Base-by-base conservation (phyloP, 2,113 vertebrate genomes). In the Lontra canadensis region DNA sequence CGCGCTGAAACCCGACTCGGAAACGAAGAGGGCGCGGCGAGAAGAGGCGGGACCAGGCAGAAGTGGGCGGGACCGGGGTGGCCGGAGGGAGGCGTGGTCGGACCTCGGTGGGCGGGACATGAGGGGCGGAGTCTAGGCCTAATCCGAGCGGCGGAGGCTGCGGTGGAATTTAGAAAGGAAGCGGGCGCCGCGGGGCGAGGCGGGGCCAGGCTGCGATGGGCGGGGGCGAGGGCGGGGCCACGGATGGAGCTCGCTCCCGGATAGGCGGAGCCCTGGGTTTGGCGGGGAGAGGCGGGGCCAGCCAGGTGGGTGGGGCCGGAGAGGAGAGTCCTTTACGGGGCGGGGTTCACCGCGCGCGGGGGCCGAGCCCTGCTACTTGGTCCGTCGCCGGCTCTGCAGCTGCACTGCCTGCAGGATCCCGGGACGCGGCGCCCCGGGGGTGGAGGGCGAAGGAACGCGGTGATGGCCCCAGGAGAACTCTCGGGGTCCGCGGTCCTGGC, bases 401-500 rank as follows among this genome's bases (percentile, higher is more conserved):
- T 8, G 73, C 31, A 1, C n/a, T 0, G 18, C 31, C 10, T 2
- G 15, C 47, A 0, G 2, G 39, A 36, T 2, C 44, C 31, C 74
- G 5, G 89, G 81, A 88, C 90, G 29, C 47, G 20, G 81, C n/a
- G 44, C 39, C 84, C 65, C 0, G 11, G 25, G 79, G 73, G 6
- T 94, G 91, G 25, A 74, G 82, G 93, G 79, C 88, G 11, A 34
- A 67, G 79, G 57, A 49, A 87, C 91, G 13, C 67, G 86, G 88
- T 59, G 34, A 98, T 98, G 98, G 92, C 87, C 90, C 83, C 25
- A 13, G n/a, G 55, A 80, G 63, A 83, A 36, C 21, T 95, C 89
- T 47, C 52, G 81, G 80, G 86, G 63, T 81, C 94, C 0, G 86
- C 94, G 1, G 92, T 92, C 69, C 83, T 97, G 59, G 87, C 95